Evolutionary conservation across 64 coral and sea anemone species (phyloP), one percentile per base, ranked within the genome.

Genomic region (Actinia tenebrosa): DNA sequence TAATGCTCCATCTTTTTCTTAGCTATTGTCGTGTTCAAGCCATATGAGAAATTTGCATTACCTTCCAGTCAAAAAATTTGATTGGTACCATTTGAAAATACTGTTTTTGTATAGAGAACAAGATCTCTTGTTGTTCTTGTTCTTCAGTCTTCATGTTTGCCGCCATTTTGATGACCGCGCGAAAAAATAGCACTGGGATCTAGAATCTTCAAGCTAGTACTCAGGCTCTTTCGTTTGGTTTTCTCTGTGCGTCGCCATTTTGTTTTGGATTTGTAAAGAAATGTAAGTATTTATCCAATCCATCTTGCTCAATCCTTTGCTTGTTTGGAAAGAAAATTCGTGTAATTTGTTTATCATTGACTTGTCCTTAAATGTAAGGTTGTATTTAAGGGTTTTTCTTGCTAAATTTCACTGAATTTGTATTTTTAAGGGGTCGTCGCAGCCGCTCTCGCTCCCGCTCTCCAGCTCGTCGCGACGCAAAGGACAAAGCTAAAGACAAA

Each of bases 401-500:
- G 3, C 18, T 80, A 77, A 89, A 56, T 95, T n/a, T 47, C 14
- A 8, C 44, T 82, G 22, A 44, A 53, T 75, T 83, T 60, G 42
- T 71, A 71, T 16, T 71, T 27, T 96, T 53, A 56, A 96, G 94
- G 94, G 94, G 94, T 93, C 94, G 91, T 56, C 88, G 91, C 62
- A 94, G 96, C 56, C 92, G 95, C 50, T 92, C 88, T 45, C 84
- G 90, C 52, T 92, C 88, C 25, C 84, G 90, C 25, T 96, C 96
- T 53, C 92, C 87, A 44, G 90, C 77, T 84, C 92, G 89, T 43
- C 87, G 66, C 75, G 85, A 80, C 23, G 86, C 87, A 46, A 44
- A 84, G 4, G 66, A 77, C 46, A 98, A 98, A 61, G 88, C 90
- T 82, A 98, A 98, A 84, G 92, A 92, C 45, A 98, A 98, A 83